Conservation (phyloP, 2,113 vertebrate species). For the Megaceryle torquata region DNA sequence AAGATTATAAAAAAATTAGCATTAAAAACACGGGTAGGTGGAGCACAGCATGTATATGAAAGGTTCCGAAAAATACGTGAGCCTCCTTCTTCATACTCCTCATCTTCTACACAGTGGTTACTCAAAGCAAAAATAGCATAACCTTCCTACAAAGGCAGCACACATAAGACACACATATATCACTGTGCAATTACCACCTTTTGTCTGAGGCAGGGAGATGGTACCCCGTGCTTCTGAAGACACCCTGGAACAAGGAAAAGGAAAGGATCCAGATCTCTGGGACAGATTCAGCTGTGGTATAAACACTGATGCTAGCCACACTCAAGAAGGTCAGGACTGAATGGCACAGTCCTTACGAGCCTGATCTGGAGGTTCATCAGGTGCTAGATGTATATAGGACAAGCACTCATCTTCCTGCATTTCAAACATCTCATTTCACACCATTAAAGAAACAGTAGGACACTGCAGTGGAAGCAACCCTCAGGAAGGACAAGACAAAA, state of each 20-base stretch:
- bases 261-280: not conserved
- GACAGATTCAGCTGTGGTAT: not conserved
- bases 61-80: not conserved
- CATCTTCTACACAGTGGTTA: not conserved
- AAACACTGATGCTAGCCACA: not conserved
- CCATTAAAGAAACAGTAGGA: not conserved
- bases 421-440: not conserved
- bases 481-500: slow-evolving; percentile 3
- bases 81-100: not conserved
- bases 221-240: not conserved
- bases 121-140: not conserved
- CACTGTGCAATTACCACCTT: not conserved
- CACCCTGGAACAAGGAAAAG: not conserved
- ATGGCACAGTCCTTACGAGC: not conserved
- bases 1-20: not conserved
- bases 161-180: not conserved
- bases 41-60: not conserved
- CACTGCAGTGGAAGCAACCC: slow-evolving; percentile 32
- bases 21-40: not conserved
- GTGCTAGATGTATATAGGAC: not conserved
- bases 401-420: not conserved
- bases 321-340: not conserved
- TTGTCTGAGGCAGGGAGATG: not conserved
- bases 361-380: not conserved
- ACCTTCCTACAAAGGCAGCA: not conserved